Base-by-base conservation (phyloP, 1,140 invertebrate genomes). In the Habropoda laboriosa region DNA sequence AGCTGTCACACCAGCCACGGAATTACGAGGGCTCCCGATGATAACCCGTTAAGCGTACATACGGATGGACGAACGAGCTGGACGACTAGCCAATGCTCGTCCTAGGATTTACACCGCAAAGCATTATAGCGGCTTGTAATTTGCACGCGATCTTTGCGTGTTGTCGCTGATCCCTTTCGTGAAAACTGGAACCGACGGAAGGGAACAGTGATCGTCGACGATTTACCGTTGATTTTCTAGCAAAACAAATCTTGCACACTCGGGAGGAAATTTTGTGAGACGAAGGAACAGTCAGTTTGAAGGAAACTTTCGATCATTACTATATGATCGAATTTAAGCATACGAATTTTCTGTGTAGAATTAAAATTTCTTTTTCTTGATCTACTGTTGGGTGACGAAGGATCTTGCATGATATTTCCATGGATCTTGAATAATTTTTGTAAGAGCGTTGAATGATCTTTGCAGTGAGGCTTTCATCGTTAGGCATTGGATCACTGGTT, bases 1-100 rank as follows among this genome's bases (percentile, higher is more conserved):
- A 86, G 87, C 87, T 89, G 88, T 88, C 87, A 89, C 81, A 78
- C 82, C 79, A 63, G 82, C 86, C 76, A 76, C 80, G 79, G 85
- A 88, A 88, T 90, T 89, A 89, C 88, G 82, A 84, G 83, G 81
- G 80, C 80, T 87, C 81, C 80, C 88, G 79, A 90, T 88, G 87
- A 90, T 89, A 88, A 89, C 86, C 85, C 88, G 87, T 90, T 89
- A 89, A 90, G 79, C 87, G 79, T 79, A 76, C 83, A 72, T 75
- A 86, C 74, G 78, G 66, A 76, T 72, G 81, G 83, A 77, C 83
- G 80, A 53, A 82, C 60, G 72, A 66, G 70, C 57, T 72, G 81
- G 67, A 78, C 80, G 82, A 67, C 79, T 72, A 47, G 49, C 76
- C 76, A 79, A 73, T 45, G 58, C 70, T 63, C 58, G 58, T 27